Conservation (phyloP, 1,140 invertebrate genomes). For the Magallana gigas region DNA sequence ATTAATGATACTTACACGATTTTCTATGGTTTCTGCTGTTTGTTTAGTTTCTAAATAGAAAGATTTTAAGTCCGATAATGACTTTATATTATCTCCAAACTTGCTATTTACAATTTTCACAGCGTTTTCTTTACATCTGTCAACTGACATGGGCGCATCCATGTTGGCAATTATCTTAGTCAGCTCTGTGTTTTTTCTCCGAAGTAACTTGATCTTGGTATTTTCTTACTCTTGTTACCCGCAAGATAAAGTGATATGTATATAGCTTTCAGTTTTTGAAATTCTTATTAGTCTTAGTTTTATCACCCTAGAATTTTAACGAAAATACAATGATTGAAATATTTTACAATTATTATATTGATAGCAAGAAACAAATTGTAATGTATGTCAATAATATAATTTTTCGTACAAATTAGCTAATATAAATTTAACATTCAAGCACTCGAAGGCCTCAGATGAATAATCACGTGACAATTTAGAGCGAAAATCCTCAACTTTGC, state of each 20-base stretch:
- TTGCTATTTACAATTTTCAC: slow-evolving; percentile 81
- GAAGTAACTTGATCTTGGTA: not conserved
- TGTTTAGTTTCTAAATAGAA: slow-evolving; percentile 77
- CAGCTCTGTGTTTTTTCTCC: not conserved
- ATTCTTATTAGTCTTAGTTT: too few relatives aligned
- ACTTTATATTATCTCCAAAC: slow-evolving; percentile 81
- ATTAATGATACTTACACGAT: slow-evolving; percentile 78
- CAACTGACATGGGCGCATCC: slow-evolving; percentile 63
- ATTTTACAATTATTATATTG: too few relatives aligned
- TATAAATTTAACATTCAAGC: too few relatives aligned
- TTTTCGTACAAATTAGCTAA: too few relatives aligned
- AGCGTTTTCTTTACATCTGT: slow-evolving; percentile 61
- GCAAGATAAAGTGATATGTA: too few relatives aligned
- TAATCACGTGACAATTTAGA: slow-evolving; percentile 18
- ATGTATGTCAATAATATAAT: too few relatives aligned
- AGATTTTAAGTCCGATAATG: slow-evolving; percentile 76
- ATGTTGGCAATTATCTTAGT: slow-evolving; percentile 59
- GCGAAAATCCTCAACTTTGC: not conserved
- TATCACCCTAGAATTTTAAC: too few relatives aligned
- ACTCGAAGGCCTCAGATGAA: too few relatives aligned
- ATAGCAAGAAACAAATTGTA: too few relatives aligned
- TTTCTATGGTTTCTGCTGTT: slow-evolving; percentile 81
- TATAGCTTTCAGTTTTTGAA: too few relatives aligned
- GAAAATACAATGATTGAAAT: too few relatives aligned
- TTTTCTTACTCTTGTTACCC: not conserved